Evolutionary conservation across 2,113 vertebrate species (phyloP).

Genomic region (Epinephelus moara): DNA sequence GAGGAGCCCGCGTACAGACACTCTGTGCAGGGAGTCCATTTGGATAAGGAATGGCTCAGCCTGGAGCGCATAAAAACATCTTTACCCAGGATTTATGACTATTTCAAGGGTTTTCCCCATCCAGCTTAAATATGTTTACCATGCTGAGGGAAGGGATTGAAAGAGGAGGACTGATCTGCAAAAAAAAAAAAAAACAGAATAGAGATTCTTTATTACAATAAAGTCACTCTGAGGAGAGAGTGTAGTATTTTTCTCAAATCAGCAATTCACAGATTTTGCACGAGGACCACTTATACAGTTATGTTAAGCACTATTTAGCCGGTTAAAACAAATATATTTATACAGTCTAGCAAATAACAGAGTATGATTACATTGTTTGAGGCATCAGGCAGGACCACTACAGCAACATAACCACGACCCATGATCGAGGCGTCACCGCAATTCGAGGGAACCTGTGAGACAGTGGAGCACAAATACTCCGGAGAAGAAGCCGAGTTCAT

Average conservation of each 20-base stretch:
- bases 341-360: too few relatives aligned
- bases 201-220: neutral
- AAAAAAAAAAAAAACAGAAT: neutral
- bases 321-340: too few relatives aligned
- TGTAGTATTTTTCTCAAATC: neutral
- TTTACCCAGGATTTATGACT: conserved; percentile 64
- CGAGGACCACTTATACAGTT: too few relatives aligned
- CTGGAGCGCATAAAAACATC: conserved; percentile 14
- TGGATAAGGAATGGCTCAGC: conserved; percentile 46
- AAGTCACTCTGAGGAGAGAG: neutral
- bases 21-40: conserved; percentile 35
- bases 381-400: too few relatives aligned
- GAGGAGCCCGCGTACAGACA: neutral
- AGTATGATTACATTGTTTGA: too few relatives aligned
- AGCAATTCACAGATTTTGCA: too few relatives aligned
- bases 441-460: too few relatives aligned
- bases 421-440: too few relatives aligned
- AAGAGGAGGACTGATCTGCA: neutral
- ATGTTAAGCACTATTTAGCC: too few relatives aligned
- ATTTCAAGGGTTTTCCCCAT: conserved; percentile 21
- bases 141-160: neutral
- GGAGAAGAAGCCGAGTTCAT: too few relatives aligned
- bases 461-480: too few relatives aligned
- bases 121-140: conserved; percentile 4
- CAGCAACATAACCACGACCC: too few relatives aligned